Conservation (phyloP, 2,888 invertebrate species). For the Ctenicera cuprea region DNA sequence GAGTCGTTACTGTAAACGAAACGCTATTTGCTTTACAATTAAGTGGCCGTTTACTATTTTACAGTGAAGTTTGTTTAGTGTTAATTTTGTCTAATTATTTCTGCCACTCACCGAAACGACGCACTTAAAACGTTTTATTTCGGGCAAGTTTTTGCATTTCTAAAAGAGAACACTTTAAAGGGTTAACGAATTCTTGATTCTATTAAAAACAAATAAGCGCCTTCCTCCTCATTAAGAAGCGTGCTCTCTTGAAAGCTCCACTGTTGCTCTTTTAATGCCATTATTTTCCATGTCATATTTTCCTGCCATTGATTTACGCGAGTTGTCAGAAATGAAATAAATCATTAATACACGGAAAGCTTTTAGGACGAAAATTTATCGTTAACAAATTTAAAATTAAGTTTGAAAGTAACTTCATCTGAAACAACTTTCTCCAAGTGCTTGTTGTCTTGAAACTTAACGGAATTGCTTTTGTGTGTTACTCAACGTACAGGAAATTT, state of each 20-base stretch:
- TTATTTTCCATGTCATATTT: conserved; percentile 13
- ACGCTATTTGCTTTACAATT: conserved; percentile 28
- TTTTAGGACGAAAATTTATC: not conserved
- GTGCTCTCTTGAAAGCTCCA: not conserved
- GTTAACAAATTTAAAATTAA: not conserved
- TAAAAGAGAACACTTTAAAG: not conserved
- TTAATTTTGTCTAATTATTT: conserved; percentile 26
- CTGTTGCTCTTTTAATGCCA: not conserved
- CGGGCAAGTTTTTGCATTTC: not conserved
- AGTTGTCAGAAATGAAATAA: not conserved
- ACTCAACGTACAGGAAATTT: conserved; percentile 1
- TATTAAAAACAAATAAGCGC: conserved; percentile 13
- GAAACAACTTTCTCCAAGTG: not conserved
- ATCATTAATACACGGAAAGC: not conserved
- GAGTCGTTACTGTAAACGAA: conserved; percentile 12
- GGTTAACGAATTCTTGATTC: conserved; percentile 18
- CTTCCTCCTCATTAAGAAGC: not conserved
- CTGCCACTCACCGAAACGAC: conserved; percentile 10
- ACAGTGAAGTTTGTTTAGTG: conserved; percentile 26
- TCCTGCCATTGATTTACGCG: not conserved
- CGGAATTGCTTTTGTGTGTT: conserved; percentile 13
- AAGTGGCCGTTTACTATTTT: conserved; percentile 27
- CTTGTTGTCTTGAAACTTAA: not conserved
- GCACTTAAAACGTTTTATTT: not conserved
- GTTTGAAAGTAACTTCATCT: not conserved